Conservation (phyloP, 2,888 invertebrate species). For the Macaria liturata region DNA sequence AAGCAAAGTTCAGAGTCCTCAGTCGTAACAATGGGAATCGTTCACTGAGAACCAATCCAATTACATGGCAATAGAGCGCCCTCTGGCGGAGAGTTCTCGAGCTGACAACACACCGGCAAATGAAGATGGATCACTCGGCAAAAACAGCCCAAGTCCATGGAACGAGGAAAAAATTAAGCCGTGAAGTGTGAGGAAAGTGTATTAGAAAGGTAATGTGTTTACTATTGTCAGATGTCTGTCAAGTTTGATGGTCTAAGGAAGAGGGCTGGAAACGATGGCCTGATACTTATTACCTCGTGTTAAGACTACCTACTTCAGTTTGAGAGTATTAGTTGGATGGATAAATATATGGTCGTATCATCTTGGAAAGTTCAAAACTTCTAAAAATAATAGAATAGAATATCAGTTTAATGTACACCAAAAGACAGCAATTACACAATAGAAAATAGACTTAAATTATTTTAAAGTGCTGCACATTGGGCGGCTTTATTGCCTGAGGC, state of each 20-base stretch:
- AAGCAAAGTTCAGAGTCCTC: constrained; percentile 1
- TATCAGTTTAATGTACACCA: too few species aligned
- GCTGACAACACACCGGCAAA: constrained; percentile 30
- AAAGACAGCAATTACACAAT: too few species aligned
- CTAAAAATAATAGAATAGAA: too few species aligned
- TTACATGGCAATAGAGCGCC: constrained; percentile 29
- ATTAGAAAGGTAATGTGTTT: constrained; percentile 6
- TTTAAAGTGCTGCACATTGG: too few species aligned
- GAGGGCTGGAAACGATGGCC: neutral
- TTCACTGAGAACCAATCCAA: constrained; percentile 34
- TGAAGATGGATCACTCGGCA: constrained; percentile 32
- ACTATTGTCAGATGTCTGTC: constrained; percentile 9
- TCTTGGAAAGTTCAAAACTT: too few species aligned
- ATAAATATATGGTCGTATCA: too few species aligned
- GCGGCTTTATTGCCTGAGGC: too few species aligned
- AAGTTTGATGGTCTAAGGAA: neutral
- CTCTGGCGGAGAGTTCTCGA: constrained; percentile 24
- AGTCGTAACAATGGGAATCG: constrained; percentile 26
- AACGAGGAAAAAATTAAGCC: constrained; percentile 15
- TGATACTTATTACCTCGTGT: neutral
- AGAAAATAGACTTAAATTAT: too few species aligned
- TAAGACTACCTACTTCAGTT: too few species aligned
- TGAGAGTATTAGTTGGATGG: too few species aligned
- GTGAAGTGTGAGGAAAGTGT: constrained; percentile 5
- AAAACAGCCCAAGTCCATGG: constrained; percentile 24